Percentiles rank a stretch among this genome's conserved stretches.
These are phyloP conservation scores for Drosophila ezoana DNA, from an alignment of 2,888 invertebrate genomes.

Conservation along the genomic window DNA sequence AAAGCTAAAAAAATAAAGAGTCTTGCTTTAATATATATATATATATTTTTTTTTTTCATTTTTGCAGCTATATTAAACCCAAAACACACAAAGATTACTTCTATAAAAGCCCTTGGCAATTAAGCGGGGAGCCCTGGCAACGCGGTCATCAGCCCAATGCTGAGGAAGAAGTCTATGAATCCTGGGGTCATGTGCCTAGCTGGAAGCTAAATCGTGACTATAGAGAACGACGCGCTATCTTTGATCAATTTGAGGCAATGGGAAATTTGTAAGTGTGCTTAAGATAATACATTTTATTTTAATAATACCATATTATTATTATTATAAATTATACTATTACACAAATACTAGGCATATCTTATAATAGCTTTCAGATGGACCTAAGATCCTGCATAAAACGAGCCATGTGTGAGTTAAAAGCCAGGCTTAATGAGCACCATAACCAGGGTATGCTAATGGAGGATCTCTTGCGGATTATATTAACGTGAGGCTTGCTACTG, in stretches of 20 bases:
- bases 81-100: slow-evolving; percentile 29
- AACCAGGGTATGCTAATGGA: slow-evolving; percentile 86
- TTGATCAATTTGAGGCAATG: slow-evolving; percentile 66
- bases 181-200: slow-evolving; percentile 39
- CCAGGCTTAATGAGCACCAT: slow-evolving; percentile 85
- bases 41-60: not conserved
- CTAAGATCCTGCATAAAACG: slow-evolving; percentile 86
- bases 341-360: not conserved
- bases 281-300: not conserved
- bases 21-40: not conserved
- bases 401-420: slow-evolving; percentile 88
- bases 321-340: not conserved
- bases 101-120: slow-evolving; percentile 48
- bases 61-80: slow-evolving; percentile 15
- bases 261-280: slow-evolving; percentile 59
- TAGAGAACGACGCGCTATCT: slow-evolving; percentile 71
- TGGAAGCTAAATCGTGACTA: slow-evolving; percentile 66
- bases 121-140: slow-evolving; percentile 14
- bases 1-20: not conserved
- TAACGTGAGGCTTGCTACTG: slow-evolving; percentile 86
- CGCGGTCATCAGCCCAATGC: not conserved
- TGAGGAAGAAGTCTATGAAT: slow-evolving; percentile 34
- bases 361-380: slow-evolving; percentile 59
- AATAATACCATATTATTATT: no score
- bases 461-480: slow-evolving; percentile 87